Evolutionary conservation across 2,888 invertebrate species (phyloP), one percentile per base, ranked within the genome.

Genomic region (Platycheirus albimanus): DNA sequence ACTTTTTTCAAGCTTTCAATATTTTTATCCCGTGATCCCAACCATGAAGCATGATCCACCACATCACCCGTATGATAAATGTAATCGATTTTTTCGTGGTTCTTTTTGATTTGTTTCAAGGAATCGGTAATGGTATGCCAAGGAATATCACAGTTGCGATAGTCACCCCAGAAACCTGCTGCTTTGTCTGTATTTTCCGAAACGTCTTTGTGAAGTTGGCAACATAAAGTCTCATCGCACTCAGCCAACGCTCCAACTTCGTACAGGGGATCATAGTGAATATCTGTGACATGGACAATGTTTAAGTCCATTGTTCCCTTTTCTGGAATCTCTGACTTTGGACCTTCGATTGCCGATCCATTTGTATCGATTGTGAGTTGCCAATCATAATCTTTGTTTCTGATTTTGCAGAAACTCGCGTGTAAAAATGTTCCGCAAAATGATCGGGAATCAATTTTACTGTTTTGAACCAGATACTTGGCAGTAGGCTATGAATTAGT

Each of bases 11-110:
- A 92, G 84, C 93, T 92, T 0, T 92, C 90, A 0, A 92, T 90
- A 86, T 96, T 96, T 84, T 92, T 91, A 52, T 92, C 91, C 33
- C 92, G 91, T 0, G 94, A 93, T 3, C 97, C 97, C 85, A 94
- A 94, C 98, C 98, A 98, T 13, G 96, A 93, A 84, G 95, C 94
- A 88, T 98, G 98, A 86, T 96, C 95, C 43, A 97, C 93, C 3
- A 96, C 93, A 88, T 98, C 98, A 0, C 98, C 98, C 17, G 97
- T 96, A 89, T 96, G 95, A 87, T 97, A 95, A 6, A 98, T 92
- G 20, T 93, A 92, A 85, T 94, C 94, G 20, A 94, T 91, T 47
- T 94, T 91, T 92, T 93, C 87, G 86, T 94, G 94, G 15, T 91
- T 90, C 33, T 91, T 90, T 15, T 90, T 90, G 3, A 94, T 93